Evolutionary conservation across 2,797 vertebrate genomes (phyloP).

Genomic region (Enteromius treurensis): DNA sequence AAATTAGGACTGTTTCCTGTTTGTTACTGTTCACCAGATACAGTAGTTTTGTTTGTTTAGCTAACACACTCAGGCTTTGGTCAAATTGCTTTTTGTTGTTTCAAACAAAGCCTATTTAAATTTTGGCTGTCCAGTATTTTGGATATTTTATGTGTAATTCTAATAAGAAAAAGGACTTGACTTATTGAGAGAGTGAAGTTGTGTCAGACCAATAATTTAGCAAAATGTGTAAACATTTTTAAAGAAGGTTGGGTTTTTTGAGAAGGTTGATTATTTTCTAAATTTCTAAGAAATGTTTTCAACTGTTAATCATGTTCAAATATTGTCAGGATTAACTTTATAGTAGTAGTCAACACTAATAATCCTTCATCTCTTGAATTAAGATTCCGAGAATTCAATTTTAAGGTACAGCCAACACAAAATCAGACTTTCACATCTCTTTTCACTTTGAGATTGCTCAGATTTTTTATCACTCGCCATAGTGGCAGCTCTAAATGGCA

Average conservation of each 20-base stretch:
- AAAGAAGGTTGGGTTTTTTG: no score
- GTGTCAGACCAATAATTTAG: not conserved
- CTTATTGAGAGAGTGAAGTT: not conserved
- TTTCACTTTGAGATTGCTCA: not conserved
- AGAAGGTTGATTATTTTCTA: no score
- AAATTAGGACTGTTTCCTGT: not conserved
- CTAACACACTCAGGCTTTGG: not conserved
- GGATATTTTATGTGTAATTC: not conserved
- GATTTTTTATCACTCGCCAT: not conserved
- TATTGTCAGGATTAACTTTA: no score
- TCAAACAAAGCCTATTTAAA: not conserved
- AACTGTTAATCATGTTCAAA: no score
- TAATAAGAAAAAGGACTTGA: not conserved
- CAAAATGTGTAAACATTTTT: not conserved
- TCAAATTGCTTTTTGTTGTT: not conserved
- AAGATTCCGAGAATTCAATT: no score
- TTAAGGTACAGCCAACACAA: no score
- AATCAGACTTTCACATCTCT: no score
- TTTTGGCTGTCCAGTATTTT: not conserved
- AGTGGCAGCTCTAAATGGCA: not conserved
- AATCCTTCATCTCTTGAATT: no score
- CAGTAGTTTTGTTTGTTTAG: not conserved
- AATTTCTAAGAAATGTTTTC: no score
- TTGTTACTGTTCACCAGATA: not conserved
- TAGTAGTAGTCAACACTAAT: no score